phyloP scores from a whole-genome alignment of 2,113 vertebrate genomes.

The Oryzias celebensis region DNA sequence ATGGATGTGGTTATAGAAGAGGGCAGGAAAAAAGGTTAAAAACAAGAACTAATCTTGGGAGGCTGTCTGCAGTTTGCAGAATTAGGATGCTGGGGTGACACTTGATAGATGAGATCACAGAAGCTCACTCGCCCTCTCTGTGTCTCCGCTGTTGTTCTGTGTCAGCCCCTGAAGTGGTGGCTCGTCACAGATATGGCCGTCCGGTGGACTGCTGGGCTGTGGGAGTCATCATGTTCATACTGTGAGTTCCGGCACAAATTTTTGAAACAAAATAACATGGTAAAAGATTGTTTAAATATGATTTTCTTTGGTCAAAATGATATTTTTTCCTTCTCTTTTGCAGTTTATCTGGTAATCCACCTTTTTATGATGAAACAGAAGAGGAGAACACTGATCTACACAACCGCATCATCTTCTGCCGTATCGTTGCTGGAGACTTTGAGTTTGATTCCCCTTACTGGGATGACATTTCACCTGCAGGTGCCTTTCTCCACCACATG shows the following conservation, averaged over 20 bases:
- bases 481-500: constrained; percentile 62
- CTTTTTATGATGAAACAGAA: constrained; percentile 85
- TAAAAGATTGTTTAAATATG: constrained; percentile 1
- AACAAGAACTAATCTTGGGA: constrained; percentile 12
- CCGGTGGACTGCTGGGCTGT: constrained; percentile 88
- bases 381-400: constrained; percentile 83
- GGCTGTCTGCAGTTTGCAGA: neutral
- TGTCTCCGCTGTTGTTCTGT: constrained; percentile 8
- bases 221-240: constrained; percentile 85
- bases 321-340: neutral
- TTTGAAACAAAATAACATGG: neutral
- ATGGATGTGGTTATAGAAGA: constrained; percentile 4
- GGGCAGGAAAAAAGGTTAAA: constrained; percentile 9
- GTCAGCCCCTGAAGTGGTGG: constrained; percentile 84
- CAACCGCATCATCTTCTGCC: constrained; percentile 86
- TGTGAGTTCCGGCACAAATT: constrained; percentile 73
- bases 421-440: constrained; percentile 85
- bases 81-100: constrained; percentile 22
- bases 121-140: constrained; percentile 6
- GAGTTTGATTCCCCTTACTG: constrained; percentile 86
- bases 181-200: constrained; percentile 83
- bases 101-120: constrained; percentile 13
- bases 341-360: constrained; percentile 84
- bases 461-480: constrained; percentile 85
- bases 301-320: neutral